Conservation (phyloP, 2,888 invertebrate species). For the Acleris laterana region DNA sequence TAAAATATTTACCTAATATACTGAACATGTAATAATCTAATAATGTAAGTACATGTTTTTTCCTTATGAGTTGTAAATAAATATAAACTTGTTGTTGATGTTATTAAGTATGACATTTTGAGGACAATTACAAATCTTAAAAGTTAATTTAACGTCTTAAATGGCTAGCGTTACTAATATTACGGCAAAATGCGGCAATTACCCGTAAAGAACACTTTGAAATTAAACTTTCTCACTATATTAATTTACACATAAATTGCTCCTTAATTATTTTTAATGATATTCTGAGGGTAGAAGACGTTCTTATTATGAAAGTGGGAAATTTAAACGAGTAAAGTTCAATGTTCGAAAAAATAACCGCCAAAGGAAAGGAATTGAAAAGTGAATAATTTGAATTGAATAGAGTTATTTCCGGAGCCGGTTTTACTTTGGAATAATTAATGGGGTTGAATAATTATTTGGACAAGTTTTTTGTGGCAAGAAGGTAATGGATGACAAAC, state of each 20-base stretch:
- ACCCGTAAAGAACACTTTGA: constrained; percentile 10
- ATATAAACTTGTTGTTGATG: too few species aligned
- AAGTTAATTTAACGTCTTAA: background rate
- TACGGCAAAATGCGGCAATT: constrained; percentile 18
- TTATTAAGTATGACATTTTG: too few species aligned
- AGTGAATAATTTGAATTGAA: constrained; percentile 2
- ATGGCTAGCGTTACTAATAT: background rate
- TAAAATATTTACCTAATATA: too few species aligned
- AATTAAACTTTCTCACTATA: constrained; percentile 23
- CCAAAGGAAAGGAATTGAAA: background rate
- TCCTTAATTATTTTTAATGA: constrained; percentile 28
- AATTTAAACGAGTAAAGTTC: background rate
- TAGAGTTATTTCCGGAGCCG: background rate
- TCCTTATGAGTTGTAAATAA: too few species aligned
- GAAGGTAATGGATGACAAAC: too few species aligned
- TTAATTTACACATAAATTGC: constrained; percentile 30
- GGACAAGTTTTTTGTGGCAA: background rate
- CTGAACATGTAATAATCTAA: too few species aligned
- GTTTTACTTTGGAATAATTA: background rate
- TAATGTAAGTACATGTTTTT: too few species aligned
- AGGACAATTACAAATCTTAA: background rate
- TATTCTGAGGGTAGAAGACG: background rate
- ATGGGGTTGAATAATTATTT: background rate
- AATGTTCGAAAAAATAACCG: background rate
- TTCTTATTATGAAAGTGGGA: background rate